Conservation (phyloP, 1,140 invertebrate genomes). For the Zaprionus lachaisei region DNA sequence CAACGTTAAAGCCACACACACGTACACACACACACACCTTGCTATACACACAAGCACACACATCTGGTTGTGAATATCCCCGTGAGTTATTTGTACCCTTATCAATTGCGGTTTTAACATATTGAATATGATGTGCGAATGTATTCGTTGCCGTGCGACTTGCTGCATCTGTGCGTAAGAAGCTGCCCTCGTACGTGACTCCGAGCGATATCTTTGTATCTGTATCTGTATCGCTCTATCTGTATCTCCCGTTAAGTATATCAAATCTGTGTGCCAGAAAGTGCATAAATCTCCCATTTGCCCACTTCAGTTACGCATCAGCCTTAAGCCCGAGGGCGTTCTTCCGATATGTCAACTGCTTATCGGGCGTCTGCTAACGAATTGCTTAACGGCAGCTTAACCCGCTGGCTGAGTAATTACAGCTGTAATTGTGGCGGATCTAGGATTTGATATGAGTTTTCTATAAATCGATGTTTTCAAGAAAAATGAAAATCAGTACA, state of each 20-base stretch:
- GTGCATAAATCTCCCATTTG: background rate
- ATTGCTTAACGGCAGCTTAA: constrained; percentile 4
- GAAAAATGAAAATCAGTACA: too few species aligned
- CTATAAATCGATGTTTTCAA: too few species aligned
- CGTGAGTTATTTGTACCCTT: constrained; percentile 65
- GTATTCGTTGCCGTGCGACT: constrained; percentile 57
- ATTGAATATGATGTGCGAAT: constrained; percentile 77
- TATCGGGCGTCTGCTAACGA: background rate
- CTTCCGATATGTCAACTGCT: background rate
- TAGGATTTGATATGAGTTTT: too few species aligned
- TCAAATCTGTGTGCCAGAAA: background rate
- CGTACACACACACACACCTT: constrained; percentile 2
- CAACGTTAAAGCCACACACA: constrained; percentile 28
- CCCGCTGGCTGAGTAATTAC: background rate
- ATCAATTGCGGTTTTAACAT: constrained; percentile 73
- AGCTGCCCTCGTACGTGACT: constrained; percentile 53
- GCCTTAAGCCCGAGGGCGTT: background rate
- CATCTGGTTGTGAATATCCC: constrained; percentile 4
- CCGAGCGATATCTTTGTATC: constrained; percentile 7
- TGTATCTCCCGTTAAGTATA: background rate
- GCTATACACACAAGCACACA: background rate
- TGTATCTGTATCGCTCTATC: background rate
- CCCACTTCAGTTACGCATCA: background rate
- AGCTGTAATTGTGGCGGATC: background rate
- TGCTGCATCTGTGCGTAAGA: constrained; percentile 60